These are phyloP conservation scores for Dasypus novemcinctus DNA, from an alignment of 2,113 vertebrate species.

Conservation along the genomic window DNA sequence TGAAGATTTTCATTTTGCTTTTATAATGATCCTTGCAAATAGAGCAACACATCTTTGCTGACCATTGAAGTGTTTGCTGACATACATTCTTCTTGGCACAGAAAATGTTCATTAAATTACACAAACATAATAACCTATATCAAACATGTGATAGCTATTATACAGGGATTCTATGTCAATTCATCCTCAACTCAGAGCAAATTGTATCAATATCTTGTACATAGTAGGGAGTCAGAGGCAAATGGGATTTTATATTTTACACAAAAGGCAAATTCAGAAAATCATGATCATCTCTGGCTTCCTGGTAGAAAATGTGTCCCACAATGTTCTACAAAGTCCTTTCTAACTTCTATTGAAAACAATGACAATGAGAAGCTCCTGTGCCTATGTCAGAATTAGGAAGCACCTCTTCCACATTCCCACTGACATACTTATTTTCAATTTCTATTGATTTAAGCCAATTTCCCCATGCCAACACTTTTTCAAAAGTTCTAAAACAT, in stretches of 20 bases:
- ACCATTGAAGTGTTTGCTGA: background rate
- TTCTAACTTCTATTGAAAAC: background rate
- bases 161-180: background rate
- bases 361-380: background rate
- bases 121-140: background rate
- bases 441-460: background rate
- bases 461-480: background rate
- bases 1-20: constrained; percentile 49
- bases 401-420: background rate
- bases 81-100: background rate
- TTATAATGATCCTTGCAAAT: background rate
- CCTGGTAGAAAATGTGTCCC: background rate
- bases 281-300: background rate
- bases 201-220: background rate
- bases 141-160: background rate
- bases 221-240: background rate
- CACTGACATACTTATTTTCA: background rate
- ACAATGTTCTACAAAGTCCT: background rate
- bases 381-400: background rate
- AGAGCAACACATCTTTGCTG: background rate
- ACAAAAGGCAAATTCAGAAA: background rate
- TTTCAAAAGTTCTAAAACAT: background rate
- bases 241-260: background rate
- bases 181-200: background rate
- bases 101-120: constrained; percentile 1